Conservation (phyloP, 2,888 invertebrate species). For the Lacanobia oleracea region DNA sequence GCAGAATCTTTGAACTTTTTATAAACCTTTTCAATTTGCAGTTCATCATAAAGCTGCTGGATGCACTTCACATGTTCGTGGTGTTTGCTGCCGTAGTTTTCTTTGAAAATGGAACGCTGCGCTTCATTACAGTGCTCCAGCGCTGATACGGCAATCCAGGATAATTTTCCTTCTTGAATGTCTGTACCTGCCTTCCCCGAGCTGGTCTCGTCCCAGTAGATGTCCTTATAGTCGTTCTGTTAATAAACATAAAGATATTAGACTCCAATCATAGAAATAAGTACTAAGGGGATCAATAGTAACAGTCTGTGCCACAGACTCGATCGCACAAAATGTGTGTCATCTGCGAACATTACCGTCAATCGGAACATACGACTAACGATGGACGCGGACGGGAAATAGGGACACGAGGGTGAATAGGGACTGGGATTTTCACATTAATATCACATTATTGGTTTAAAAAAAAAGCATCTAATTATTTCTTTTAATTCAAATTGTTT, state of each 20-base stretch:
- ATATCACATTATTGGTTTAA: too few species aligned
- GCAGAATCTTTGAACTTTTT: conserved; percentile 11
- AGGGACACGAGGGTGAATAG: too few species aligned
- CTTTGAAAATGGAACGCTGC: conserved; percentile 89
- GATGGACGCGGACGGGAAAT: too few species aligned
- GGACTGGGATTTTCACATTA: too few species aligned
- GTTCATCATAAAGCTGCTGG: conserved; percentile 85
- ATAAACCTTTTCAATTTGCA: conserved; percentile 86
- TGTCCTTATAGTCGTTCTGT: conserved; percentile 49
- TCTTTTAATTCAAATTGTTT: too few species aligned
- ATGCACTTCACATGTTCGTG: conserved; percentile 89
- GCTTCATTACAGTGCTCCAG: conserved; percentile 92
- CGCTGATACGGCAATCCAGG: conserved; percentile 96
- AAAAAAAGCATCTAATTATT: too few species aligned
- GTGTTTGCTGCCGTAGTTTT: conserved; percentile 93
- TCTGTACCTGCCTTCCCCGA: conserved; percentile 91
- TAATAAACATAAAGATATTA: neutral
- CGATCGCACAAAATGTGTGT: too few species aligned
- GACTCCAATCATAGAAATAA: neutral
- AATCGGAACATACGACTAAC: too few species aligned
- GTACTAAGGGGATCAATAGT: too few species aligned
- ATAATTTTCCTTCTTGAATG: conserved; percentile 97
- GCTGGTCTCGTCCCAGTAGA: conserved; percentile 9
- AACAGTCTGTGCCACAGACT: too few species aligned
- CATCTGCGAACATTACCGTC: too few species aligned